Evolutionary conservation across 2,888 invertebrate genomes (phyloP).

Genomic region (Hydroisotoma schaefferi): DNA sequence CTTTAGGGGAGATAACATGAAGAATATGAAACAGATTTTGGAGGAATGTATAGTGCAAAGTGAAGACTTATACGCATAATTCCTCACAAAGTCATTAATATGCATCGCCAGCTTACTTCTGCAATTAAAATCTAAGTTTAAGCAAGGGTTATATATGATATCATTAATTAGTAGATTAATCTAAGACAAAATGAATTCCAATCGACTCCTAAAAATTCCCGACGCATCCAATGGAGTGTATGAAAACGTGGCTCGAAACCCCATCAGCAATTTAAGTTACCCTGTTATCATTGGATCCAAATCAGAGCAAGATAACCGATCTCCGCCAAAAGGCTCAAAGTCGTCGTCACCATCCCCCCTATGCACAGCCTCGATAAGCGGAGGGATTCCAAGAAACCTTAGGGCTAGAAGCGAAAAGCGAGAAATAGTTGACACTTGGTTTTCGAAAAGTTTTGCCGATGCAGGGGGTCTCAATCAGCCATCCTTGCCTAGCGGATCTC

Average conservation of each 20-base stretch:
- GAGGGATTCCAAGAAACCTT: constrained; percentile 24
- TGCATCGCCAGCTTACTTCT: no score
- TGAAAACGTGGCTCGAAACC: constrained; percentile 5
- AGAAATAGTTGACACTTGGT: constrained; percentile 42
- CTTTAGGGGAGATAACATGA: no score
- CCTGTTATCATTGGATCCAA: background rate
- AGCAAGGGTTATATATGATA: no score
- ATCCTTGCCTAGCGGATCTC: background rate
- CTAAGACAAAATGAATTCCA: no score
- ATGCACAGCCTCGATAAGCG: constrained; percentile 11
- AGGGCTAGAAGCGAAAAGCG: constrained; percentile 42
- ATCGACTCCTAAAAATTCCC: no score
- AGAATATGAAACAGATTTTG: no score
- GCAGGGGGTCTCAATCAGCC: constrained; percentile 4
- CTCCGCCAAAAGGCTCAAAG: background rate
- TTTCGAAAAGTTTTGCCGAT: constrained; percentile 34
- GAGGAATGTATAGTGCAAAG: no score
- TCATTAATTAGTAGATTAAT: no score
- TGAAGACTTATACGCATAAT: no score
- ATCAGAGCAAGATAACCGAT: background rate
- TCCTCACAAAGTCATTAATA: no score
- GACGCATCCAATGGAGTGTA: constrained; percentile 10
- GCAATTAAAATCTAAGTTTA: no score
- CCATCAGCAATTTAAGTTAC: background rate
- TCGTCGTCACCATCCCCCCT: background rate